These are phyloP conservation scores for Aix galericulata DNA, from an alignment of 2,113 vertebrate genomes.

Conservation along the genomic window DNA sequence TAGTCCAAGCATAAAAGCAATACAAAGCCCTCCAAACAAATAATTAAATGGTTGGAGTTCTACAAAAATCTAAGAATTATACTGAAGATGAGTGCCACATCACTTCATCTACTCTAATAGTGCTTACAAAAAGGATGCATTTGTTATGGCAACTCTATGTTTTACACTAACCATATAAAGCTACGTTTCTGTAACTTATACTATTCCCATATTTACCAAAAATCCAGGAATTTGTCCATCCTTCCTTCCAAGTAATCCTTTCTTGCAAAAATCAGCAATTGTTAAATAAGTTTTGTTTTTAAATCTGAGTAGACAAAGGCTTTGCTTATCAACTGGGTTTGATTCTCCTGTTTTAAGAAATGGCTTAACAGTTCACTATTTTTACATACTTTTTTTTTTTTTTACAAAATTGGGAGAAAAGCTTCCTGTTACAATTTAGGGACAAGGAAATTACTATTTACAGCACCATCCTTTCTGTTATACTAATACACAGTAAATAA, in stretches of 20 bases:
- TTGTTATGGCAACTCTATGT: neutral
- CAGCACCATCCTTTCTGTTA: neutral
- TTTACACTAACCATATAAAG: neutral
- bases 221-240: neutral
- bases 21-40: neutral
- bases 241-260: neutral
- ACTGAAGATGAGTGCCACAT: fast-evolving
- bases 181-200: neutral
- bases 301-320: neutral
- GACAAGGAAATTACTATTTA: neutral
- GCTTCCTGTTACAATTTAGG: neutral
- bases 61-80: neutral
- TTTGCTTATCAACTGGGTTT: neutral
- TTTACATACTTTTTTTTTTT: neutral
- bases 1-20: neutral
- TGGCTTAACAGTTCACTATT: neutral
- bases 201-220: neutral
- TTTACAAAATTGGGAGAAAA: neutral
- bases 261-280: neutral
- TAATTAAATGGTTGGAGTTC: neutral
- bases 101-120: neutral
- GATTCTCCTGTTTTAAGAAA: neutral
- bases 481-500: neutral
- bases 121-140: neutral
- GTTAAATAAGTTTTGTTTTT: neutral